Evolutionary conservation across 2,888 invertebrate genomes (phyloP), one percentile per base, ranked within the genome.

Genomic region (Caenorhabditis panamensis): DNA sequence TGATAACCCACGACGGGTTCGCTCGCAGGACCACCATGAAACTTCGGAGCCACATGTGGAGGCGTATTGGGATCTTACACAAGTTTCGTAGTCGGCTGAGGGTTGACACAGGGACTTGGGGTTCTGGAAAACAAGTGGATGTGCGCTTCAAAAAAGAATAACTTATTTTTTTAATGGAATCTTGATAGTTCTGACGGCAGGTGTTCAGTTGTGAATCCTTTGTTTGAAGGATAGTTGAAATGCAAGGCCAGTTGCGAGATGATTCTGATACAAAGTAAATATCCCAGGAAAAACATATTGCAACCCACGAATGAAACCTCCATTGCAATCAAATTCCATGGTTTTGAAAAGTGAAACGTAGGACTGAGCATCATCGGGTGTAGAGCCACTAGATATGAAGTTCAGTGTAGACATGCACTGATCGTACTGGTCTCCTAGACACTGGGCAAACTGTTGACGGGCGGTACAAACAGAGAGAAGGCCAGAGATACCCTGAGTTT

Each of bases 21-120:
- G 20, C 26, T 84, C 84, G 49, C 84, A 84, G 9, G 66, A 49
- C 84, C 84, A 84, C 84, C 84, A 84, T 0, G 84, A 82, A 5
- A 62, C 64, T 26, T 78, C 78, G 0, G 59, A 4, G n/a, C 78
- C 78, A 18, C 78, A 78, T 0, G 59, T 59, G 16, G 26, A 9
- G n/a, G 31, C 13, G 53, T 51, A 78, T 16, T 51, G 71, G 6
- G 22, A 18, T 2, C 64, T 56, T 31, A 64, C 44, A 53, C 78
- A 78, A 1, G 63, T 71, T 20, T 78, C 71, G 49, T 56, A 71
- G 58, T 58, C 64, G 20, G 44, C 49, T 1, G 78, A 36, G 16
- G 64, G 24, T 36, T 51, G 47, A 59, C 78, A 78, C 22, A 59
- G 24, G 11, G 24, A 16, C 20, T 41, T 18, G 22, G 76, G 67